Evolutionary conservation across 2,113 vertebrate genomes (phyloP).

Genomic region (Planiliza haematocheilus): DNA sequence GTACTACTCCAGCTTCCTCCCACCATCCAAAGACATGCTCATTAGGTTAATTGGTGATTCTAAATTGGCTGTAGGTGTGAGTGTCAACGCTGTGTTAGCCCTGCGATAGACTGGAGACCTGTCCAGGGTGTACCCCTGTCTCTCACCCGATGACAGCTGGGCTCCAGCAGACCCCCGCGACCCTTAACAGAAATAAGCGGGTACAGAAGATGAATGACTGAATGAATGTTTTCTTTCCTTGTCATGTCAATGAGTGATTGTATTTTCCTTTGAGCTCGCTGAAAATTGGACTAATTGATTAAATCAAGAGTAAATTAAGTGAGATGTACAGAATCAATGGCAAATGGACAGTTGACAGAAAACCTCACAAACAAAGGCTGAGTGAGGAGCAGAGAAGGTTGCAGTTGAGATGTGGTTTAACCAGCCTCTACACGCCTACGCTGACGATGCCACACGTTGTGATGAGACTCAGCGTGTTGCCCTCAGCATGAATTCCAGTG

Average conservation of each 20-base stretch:
- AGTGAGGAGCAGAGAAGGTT: conserved; percentile 20
- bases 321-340: not conserved
- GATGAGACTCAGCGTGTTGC: conserved; percentile 62
- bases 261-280: not conserved
- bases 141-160: too few relatives aligned
- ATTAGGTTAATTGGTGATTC: too few relatives aligned
- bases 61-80: too few relatives aligned
- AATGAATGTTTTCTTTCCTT: not conserved
- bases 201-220: too few relatives aligned
- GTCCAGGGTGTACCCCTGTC: too few relatives aligned
- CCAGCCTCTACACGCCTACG: conserved; percentile 16
- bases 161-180: too few relatives aligned
- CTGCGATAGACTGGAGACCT: too few relatives aligned
- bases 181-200: too few relatives aligned
- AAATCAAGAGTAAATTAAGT: conserved; percentile 41
- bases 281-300: conserved; percentile 36
- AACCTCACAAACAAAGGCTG: conserved; percentile 5
- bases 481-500: conserved; percentile 49
- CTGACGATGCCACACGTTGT: conserved; percentile 54
- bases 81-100: too few relatives aligned
- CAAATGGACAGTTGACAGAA: not conserved
- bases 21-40: too few relatives aligned
- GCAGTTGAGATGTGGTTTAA: conserved; percentile 33
- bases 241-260: conserved; percentile 24
- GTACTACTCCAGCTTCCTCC: too few relatives aligned